Conservation (phyloP, 2,113 vertebrate species). For the Onychostruthus taczanowskii region DNA sequence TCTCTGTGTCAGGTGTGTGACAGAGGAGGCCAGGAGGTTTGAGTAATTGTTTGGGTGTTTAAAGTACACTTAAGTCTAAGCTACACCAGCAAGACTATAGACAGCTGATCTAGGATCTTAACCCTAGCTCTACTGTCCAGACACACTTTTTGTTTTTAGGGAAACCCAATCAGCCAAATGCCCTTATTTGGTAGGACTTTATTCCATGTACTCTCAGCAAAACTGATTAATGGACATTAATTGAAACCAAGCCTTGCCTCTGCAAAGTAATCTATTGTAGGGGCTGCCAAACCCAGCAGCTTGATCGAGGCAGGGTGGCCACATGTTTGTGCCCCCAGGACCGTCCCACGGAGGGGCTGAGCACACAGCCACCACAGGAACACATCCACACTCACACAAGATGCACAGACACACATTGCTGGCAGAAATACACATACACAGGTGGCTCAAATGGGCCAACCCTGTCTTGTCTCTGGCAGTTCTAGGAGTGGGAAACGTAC, state of each 20-base stretch:
- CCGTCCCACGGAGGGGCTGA: accelerated
- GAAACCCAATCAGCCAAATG: neutral
- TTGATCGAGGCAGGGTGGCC: accelerated
- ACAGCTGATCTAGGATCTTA: neutral
- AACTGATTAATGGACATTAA: neutral
- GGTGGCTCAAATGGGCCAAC: neutral
- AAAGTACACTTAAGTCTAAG: neutral
- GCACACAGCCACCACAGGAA: neutral
- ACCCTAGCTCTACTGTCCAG: neutral
- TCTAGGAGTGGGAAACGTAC: neutral
- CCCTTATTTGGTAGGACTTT: neutral
- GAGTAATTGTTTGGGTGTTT: neutral
- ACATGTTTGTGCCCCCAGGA: neutral
- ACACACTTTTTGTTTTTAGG: neutral
- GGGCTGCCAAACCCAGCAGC: neutral
- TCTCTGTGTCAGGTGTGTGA: neutral
- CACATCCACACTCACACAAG: neutral
- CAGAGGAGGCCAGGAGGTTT: neutral
- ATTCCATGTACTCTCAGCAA: neutral
- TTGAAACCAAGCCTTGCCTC: neutral
- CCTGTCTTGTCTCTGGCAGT: neutral
- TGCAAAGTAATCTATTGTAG: neutral
- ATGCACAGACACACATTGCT: accelerated
- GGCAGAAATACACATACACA: neutral
- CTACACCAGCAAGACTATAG: neutral